phyloP scores from a whole-genome alignment of 2,888 invertebrate species.

The Cacoxenus indagator region DNA sequence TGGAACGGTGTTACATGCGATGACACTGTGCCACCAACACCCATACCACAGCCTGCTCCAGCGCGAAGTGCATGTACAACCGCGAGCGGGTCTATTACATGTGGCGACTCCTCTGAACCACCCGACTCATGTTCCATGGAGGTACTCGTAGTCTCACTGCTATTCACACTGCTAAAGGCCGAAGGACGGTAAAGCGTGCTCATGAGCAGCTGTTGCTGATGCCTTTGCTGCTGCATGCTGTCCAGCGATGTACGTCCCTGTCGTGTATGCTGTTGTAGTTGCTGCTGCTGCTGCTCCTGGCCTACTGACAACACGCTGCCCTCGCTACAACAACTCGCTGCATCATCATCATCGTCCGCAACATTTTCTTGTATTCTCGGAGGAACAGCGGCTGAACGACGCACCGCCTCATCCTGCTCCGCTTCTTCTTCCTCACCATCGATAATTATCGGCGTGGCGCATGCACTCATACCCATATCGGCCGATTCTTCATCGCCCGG shows the following conservation, averaged over 20 bases:
- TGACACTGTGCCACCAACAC: conserved; percentile 27
- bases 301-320: conserved; percentile 87
- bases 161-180: conserved; percentile 51
- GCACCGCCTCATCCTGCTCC: conserved; percentile 28
- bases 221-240: conserved; percentile 29
- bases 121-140: conserved; percentile 37
- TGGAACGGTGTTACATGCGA: conserved; percentile 61
- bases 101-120: conserved; percentile 22
- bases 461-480: conserved; percentile 25
- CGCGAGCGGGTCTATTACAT: conserved; percentile 44
- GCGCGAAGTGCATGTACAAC: conserved; percentile 50
- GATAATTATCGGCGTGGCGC: conserved; percentile 24
- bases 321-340: conserved; percentile 80
- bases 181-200: conserved; percentile 50
- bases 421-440: conserved; percentile 38
- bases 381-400: not conserved
- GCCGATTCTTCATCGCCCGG: not conserved
- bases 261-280: conserved; percentile 15
- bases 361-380: conserved; percentile 43
- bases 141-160: conserved; percentile 42
- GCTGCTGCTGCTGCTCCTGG: conserved; percentile 73
- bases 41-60: conserved; percentile 30
- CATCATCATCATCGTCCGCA: conserved; percentile 63
- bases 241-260: not conserved
- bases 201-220: conserved; percentile 52